phyloP scores from a whole-genome alignment of 2,113 vertebrate genomes.

The Leucoraja erinaceus region DNA sequence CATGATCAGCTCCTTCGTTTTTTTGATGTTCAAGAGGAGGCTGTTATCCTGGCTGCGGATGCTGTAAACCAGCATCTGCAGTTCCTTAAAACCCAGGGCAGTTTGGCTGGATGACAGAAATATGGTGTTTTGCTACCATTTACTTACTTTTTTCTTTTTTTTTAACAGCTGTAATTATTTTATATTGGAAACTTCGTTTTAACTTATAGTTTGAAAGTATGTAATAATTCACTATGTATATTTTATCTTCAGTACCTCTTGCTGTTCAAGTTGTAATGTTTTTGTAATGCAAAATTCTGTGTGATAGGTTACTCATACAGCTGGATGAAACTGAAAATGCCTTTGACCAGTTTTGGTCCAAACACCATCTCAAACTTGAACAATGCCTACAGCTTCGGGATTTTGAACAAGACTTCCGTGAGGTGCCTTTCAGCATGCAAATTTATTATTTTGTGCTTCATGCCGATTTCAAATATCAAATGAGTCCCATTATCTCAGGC shows the following conservation, averaged over 20 bases:
- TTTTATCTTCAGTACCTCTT: not conserved
- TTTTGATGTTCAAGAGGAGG: too few species aligned
- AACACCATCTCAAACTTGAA: constrained; percentile 81
- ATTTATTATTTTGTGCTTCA: not conserved
- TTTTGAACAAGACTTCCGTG: constrained; percentile 85
- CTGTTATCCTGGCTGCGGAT: too few species aligned
- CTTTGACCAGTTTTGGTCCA: constrained; percentile 84
- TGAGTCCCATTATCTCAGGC: not conserved
- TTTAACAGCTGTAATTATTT: not conserved
- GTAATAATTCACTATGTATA: not conserved
- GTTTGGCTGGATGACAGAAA: not conserved
- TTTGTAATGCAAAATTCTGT: constrained; percentile 39
- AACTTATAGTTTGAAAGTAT: not conserved
- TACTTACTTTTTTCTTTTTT: not conserved
- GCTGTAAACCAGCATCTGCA: too few species aligned
- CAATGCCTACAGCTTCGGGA: constrained; percentile 87
- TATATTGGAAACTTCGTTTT: not conserved
- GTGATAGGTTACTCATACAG: constrained; percentile 76
- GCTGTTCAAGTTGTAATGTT: constrained; percentile 39
- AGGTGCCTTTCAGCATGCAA: constrained; percentile 57
- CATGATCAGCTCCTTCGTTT: too few species aligned
- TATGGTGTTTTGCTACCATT: not conserved
- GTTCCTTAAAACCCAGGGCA: not conserved
- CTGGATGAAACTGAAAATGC: constrained; percentile 87
- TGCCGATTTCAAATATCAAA: not conserved